A percentile compares a stretch with the other conserved stretches of the same genome.
These are phyloP conservation scores for Papilio polytes DNA, from an alignment of 1,140 invertebrate species.

Conservation along the genomic window DNA sequence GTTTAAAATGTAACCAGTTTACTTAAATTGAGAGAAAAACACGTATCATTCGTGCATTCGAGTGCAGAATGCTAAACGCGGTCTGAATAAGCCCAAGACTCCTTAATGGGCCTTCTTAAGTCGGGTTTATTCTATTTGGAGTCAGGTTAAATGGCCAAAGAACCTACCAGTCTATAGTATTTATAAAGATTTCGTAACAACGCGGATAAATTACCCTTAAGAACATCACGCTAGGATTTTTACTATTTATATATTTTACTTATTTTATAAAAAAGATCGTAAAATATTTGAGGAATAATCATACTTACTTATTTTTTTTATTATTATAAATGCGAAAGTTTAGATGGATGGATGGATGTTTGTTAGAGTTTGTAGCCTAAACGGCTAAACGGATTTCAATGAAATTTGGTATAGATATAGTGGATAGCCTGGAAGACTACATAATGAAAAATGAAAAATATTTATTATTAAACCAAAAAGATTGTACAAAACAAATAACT, in stretches of 20 bases:
- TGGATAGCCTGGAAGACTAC: too few relatives aligned
- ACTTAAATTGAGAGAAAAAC: background rate
- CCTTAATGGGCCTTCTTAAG: background rate
- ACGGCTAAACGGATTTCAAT: too few relatives aligned
- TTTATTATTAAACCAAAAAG: too few relatives aligned
- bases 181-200: background rate
- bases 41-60: background rate
- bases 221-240: background rate
- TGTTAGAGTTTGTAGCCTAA: too few relatives aligned
- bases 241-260: background rate
- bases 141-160: slow-evolving; percentile 6
- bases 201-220: background rate
- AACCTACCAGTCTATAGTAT: background rate
- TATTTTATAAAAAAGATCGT: too few relatives aligned
- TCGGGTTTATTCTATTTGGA: background rate
- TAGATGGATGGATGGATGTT: too few relatives aligned
- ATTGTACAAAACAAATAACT: too few relatives aligned
- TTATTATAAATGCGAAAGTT: too few relatives aligned
- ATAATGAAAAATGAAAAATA: too few relatives aligned
- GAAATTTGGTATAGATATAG: too few relatives aligned
- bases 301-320: too few relatives aligned
- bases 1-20: background rate
- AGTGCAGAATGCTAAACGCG: background rate
- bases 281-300: too few relatives aligned
- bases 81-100: background rate